phyloP scores from a whole-genome alignment of 2,797 vertebrate genomes.

The Gobio occitaniae region DNA sequence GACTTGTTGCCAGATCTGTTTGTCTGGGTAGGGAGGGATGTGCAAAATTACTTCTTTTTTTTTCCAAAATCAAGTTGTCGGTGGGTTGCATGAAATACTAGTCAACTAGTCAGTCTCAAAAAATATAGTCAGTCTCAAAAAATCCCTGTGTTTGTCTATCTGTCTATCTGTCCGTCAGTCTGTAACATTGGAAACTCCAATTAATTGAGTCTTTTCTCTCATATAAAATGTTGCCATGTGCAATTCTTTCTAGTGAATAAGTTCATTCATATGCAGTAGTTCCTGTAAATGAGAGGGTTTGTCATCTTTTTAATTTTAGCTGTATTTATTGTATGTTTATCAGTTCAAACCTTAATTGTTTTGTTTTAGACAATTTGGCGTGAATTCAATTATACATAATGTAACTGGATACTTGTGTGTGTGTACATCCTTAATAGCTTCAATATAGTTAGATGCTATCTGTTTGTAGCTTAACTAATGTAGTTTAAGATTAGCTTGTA shows the following conservation, averaged over 20 bases:
- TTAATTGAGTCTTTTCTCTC: neutral
- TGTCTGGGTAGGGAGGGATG: neutral
- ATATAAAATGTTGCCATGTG: neutral
- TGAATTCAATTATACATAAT: neutral
- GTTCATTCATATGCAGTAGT: neutral
- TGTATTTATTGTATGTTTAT: neutral
- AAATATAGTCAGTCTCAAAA: neutral
- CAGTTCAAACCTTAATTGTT: neutral
- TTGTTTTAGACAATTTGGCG: neutral
- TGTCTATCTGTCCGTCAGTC: neutral
- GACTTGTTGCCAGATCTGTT: slow-evolving; percentile 22
- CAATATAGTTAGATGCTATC: neutral
- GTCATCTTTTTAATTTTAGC: neutral
- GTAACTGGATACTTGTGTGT: neutral
- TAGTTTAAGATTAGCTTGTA: neutral
- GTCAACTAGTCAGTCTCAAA: neutral
- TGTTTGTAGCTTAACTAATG: neutral
- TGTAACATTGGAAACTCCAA: neutral
- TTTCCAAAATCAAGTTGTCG: neutral
- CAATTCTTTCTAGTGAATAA: neutral
- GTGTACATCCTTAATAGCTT: neutral
- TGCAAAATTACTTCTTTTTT: neutral
- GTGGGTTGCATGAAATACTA: neutral
- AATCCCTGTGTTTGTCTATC: neutral
- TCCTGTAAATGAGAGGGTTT: neutral